Evolutionary conservation across 1,140 invertebrate species (phyloP), one percentile per base, ranked within the genome.

Genomic region (Holotrichia oblita): DNA sequence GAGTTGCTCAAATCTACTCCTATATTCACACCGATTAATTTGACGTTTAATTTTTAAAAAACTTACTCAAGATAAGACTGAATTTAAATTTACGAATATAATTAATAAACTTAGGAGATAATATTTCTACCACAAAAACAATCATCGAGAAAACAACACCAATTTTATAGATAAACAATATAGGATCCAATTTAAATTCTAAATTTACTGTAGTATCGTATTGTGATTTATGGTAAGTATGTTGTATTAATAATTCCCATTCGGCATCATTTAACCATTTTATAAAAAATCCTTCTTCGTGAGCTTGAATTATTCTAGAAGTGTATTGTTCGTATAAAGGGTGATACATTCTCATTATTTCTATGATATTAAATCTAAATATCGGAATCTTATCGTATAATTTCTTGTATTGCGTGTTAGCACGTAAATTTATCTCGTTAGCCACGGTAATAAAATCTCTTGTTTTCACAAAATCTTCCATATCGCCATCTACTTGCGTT

Each of bases 301-400:
- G 20, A 10, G 22, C 22, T 27, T 10, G 17, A 20, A 69, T 24
- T 69, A 69, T 27, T 69, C 61, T 24, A 1, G 22, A 69, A 22
- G 7, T 22, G 22, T 69, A 69, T 34, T 69, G 61, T 69, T 69
- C 61, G 61, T 27, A 22, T 27, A 69, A 69, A 6, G 61, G 61
- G 24, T 69, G 61, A 69, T 69, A 69, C 61, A 27, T 69, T 69
- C 27, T 27, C 61, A 69, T 69, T 27, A 69, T 69, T 8, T 69
- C 3, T 3, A 69, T 69, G 17, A 69, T 34, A n/a, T 69, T 27
- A 27, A 69, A 27, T 0, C 27, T 17, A 34, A 69, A 69, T 34
- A 34, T 69, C 0, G 9, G 61, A 69, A 69, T 69, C 24, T 69
- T 69, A 20, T 69, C 61, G 22, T 69, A 69, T 20, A 69, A 69